phyloP scores from a whole-genome alignment of 2,113 vertebrate genomes.

The Cyprinodon variegatus region DNA sequence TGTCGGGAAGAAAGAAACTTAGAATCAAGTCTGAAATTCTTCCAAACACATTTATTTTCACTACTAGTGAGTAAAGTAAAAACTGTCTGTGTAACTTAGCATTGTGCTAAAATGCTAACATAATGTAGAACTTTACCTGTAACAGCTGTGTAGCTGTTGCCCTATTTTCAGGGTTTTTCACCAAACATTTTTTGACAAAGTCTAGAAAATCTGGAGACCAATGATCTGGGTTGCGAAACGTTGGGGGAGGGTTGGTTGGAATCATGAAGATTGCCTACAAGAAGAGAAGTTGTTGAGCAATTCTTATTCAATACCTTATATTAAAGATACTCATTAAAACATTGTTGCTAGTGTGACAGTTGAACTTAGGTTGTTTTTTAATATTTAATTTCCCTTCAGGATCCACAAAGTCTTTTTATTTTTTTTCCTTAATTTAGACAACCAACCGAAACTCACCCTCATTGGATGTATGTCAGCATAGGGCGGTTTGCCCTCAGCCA shows the following conservation, averaged over 20 bases:
- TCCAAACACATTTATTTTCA: not conserved
- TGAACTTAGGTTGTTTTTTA: too few species aligned
- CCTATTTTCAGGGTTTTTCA: constrained; percentile 91
- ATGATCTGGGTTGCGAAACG: constrained; percentile 85
- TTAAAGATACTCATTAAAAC: not conserved
- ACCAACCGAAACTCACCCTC: constrained; percentile 83
- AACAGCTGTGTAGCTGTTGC: constrained; percentile 91
- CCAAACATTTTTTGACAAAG: constrained; percentile 90
- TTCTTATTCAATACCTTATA: not conserved
- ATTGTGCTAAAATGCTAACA: not conserved
- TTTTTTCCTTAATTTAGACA: not conserved
- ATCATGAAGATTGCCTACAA: constrained; percentile 97
- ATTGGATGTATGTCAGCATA: constrained; percentile 97
- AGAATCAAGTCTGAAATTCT: not conserved
- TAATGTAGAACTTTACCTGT: constrained; percentile 76
- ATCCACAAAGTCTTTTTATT: too few species aligned
- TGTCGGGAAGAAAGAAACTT: constrained; percentile 47
- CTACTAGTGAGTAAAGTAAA: not conserved
- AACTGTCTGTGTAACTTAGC: not conserved
- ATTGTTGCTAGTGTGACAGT: too few species aligned
- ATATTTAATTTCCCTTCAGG: too few species aligned
- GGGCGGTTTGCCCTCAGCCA: constrained; percentile 95
- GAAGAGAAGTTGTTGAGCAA: constrained; percentile 5
- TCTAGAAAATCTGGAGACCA: constrained; percentile 87
- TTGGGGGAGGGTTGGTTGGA: constrained; percentile 93